A percentile compares a stretch with the other conserved stretches of the same genome.
Conservation (phyloP, 1,140 invertebrate species). For the Drosophila azteca region DNA sequence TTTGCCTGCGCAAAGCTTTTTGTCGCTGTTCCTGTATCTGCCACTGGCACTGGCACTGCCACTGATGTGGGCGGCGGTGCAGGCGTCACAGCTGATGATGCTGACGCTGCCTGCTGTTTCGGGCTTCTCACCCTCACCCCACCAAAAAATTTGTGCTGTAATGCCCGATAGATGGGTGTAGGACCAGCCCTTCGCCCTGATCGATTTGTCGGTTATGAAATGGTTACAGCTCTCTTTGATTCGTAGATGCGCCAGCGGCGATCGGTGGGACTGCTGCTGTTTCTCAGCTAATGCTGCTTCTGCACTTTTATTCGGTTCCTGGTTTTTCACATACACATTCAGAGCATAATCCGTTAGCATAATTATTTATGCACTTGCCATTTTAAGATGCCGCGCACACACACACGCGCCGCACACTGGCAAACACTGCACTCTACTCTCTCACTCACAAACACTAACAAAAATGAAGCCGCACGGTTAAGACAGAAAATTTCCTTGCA, state of each 20-base stretch:
- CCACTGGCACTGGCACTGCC: constrained; percentile 23
- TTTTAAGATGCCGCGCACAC: constrained; percentile 42
- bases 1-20: constrained; percentile 51
- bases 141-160: constrained; percentile 54
- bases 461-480: constrained; percentile 14
- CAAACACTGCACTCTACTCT: constrained; percentile 2
- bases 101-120: constrained; percentile 32
- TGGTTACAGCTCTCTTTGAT: constrained; percentile 61
- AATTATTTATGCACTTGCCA: constrained; percentile 72
- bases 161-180: constrained; percentile 29
- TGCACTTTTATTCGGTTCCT: constrained; percentile 13
- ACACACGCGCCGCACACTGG: constrained; percentile 1
- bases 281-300: constrained; percentile 8
- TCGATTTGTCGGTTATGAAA: constrained; percentile 76
- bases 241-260: constrained; percentile 30
- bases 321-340: constrained; percentile 34
- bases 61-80: constrained; percentile 7
- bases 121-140: constrained; percentile 40
- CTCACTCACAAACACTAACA: constrained; percentile 29
- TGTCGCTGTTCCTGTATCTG: constrained; percentile 24
- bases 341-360: constrained; percentile 53
- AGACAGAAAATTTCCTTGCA: too few species aligned
- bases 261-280: constrained; percentile 4
- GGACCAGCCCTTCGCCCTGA: constrained; percentile 59
- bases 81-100: constrained; percentile 56